Conservation (phyloP, 2,888 invertebrate species). For the Parnassius apollo region DNA sequence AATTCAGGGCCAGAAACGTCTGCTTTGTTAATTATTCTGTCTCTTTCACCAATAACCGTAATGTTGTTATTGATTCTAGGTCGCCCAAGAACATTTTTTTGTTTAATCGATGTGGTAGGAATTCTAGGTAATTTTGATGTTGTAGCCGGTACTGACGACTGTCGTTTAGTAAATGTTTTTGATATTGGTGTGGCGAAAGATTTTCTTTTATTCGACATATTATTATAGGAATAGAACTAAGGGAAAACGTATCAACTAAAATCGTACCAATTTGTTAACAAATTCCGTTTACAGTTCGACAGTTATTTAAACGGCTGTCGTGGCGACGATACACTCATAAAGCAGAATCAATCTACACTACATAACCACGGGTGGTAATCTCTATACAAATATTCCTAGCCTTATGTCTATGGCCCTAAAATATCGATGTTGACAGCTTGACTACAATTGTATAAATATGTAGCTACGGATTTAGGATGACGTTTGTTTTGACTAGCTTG, state of each 20-base stretch:
- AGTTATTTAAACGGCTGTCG: constrained; percentile 53
- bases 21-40: constrained; percentile 45
- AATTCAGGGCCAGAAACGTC: constrained; percentile 47
- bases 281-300: constrained; percentile 36
- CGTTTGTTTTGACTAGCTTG: no score
- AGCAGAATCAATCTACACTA: not conserved
- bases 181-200: constrained; percentile 42
- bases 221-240: constrained; percentile 26
- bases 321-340: constrained; percentile 42
- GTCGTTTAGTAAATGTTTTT: constrained; percentile 46
- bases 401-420: no score
- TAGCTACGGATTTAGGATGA: no score
- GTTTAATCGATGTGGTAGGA: constrained; percentile 32
- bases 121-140: constrained; percentile 38
- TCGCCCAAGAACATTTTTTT: constrained; percentile 33
- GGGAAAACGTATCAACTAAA: not conserved
- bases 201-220: constrained; percentile 57
- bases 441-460: no score
- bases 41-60: constrained; percentile 40
- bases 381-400: no score
- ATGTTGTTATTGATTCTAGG: constrained; percentile 46
- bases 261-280: constrained; percentile 6
- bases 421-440: no score
- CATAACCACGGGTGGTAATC: no score
- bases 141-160: constrained; percentile 41